Evolutionary conservation across 2,113 vertebrate genomes (phyloP).

Genomic region (Oreocharis arfaki): DNA sequence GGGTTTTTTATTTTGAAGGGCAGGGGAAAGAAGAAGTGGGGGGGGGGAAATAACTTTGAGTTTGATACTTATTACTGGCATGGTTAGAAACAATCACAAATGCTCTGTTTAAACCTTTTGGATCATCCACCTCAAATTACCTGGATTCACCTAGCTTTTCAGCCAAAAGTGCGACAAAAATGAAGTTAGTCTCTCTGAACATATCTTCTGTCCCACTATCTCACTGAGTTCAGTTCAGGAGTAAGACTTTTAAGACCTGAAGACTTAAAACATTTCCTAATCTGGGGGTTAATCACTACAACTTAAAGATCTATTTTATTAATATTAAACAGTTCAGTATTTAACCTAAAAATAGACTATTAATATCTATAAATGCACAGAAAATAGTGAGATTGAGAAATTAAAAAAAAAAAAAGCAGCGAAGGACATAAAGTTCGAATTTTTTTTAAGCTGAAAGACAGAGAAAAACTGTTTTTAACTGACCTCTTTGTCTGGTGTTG

Average conservation of each 20-base stretch:
- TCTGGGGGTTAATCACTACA: background rate
- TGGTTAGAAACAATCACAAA: background rate
- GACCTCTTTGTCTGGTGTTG: slow-evolving; percentile 85
- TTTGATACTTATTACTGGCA: background rate
- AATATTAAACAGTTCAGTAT: background rate
- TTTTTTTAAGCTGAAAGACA: background rate
- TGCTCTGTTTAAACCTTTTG: background rate
- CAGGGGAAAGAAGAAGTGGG: background rate
- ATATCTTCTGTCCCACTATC: background rate
- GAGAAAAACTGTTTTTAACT: slow-evolving; percentile 30
- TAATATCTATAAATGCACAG: background rate
- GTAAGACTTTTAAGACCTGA: background rate
- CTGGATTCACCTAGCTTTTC: background rate
- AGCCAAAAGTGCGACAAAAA: background rate
- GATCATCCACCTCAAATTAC: background rate
- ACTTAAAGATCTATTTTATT: background rate
- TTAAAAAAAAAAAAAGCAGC: background rate
- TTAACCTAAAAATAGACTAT: background rate
- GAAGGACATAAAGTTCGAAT: background rate
- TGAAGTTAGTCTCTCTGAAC: background rate
- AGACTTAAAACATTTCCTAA: background rate
- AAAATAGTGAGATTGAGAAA: background rate
- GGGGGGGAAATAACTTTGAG: background rate
- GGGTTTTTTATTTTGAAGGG: background rate
- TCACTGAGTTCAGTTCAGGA: background rate